A percentile compares a stretch with the other conserved stretches of the same genome.
These are phyloP conservation scores for Calephelis virginiensis DNA, from an alignment of 1,140 invertebrate genomes.

Conservation along the genomic window DNA sequence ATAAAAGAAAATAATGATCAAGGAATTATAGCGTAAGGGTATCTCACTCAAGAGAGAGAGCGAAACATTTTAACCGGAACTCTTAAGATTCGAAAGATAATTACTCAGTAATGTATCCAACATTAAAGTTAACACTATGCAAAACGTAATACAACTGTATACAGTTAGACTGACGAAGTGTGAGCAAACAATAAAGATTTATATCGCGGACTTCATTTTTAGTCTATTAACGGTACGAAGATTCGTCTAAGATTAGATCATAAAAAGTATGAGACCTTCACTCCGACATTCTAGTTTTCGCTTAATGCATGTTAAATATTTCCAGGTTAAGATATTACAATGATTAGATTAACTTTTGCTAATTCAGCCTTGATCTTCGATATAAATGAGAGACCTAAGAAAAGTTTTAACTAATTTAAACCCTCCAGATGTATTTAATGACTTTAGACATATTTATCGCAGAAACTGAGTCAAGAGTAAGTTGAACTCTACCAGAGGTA, in stretches of 20 bases:
- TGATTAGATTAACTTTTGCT: too few species aligned
- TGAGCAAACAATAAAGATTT: slow-evolving; percentile 17
- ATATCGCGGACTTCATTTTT: slow-evolving; percentile 15
- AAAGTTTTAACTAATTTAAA: too few species aligned
- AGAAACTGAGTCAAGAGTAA: too few species aligned
- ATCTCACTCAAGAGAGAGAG: too few species aligned
- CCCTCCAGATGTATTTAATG: too few species aligned
- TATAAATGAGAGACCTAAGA: too few species aligned
- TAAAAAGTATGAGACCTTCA: slow-evolving; percentile 2
- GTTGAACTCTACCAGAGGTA: too few species aligned
- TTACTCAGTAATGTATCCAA: slow-evolving; percentile 15
- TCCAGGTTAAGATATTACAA: background rate
- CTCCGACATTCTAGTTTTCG: slow-evolving; percentile 19
- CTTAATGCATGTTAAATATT: background rate
- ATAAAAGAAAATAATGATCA: too few species aligned
- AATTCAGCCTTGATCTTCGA: too few species aligned
- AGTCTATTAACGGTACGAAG: slow-evolving; percentile 17
- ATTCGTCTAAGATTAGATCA: slow-evolving; percentile 20
- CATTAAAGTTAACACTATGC: slow-evolving; percentile 14
- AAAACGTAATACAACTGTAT: slow-evolving; percentile 12
- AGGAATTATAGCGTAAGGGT: too few species aligned
- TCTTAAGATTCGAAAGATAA: background rate
- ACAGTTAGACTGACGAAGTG: slow-evolving; percentile 11
- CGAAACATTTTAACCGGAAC: too few species aligned
- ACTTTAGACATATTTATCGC: too few species aligned